Conservation (phyloP, 2,797 vertebrate species). For the Sardinella longiceps region DNA sequence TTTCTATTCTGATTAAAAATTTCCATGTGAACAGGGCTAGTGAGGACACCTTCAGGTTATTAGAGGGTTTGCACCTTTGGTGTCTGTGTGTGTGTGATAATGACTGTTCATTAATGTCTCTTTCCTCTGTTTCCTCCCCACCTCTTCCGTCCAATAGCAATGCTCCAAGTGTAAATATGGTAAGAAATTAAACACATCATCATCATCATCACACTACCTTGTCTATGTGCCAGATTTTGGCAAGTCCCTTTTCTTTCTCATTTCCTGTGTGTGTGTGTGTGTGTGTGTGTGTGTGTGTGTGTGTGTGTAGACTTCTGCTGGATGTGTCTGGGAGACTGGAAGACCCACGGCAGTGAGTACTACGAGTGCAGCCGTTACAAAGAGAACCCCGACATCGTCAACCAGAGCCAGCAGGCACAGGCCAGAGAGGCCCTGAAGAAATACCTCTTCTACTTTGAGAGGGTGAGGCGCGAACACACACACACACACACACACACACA, state of each 20-base stretch:
- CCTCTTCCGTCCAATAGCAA: constrained; percentile 80
- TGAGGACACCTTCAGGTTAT: constrained; percentile 11
- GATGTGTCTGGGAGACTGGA: constrained; percentile 99
- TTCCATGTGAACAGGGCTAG: no score
- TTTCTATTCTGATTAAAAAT: no score
- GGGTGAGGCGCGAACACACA: no score
- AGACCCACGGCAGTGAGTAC: constrained; percentile 98
- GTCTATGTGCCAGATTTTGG: neutral
- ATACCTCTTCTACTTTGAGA: constrained; percentile 99
- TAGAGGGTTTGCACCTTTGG: neutral
- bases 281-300: constrained; percentile 29
- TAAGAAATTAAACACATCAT: constrained; percentile 68
- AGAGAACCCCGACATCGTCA: constrained; percentile 99
- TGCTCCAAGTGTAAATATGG: constrained; percentile 99
- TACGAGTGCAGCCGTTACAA: constrained; percentile 99
- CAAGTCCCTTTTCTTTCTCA: neutral
- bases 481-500: no score
- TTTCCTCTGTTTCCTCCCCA: neutral
- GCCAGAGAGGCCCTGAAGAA: constrained; percentile 99
- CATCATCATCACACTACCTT: neutral
- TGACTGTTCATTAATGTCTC: neutral
- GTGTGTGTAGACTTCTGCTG: constrained; percentile 91
- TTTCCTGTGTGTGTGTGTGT: neutral
- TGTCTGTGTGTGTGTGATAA: neutral
- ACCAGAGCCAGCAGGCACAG: constrained; percentile 99